phyloP scores from a whole-genome alignment of 2,888 invertebrate species.

The Polietes domitor region DNA sequence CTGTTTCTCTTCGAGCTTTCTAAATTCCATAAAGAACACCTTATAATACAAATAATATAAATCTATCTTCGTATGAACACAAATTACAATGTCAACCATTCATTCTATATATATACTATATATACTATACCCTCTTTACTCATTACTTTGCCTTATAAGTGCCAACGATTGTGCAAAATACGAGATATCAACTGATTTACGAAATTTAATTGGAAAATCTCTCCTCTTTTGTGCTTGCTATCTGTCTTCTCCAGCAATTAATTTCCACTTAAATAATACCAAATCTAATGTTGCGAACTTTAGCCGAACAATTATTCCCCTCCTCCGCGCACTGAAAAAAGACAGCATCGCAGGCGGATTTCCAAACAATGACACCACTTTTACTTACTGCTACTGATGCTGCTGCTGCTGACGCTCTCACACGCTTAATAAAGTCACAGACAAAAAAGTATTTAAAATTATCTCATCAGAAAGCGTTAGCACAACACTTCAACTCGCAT shows the following conservation, averaged over 20 bases:
- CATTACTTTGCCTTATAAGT: too few relatives aligned
- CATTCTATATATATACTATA: too few relatives aligned
- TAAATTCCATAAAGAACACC: too few relatives aligned
- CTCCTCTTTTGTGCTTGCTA: conserved; percentile 9
- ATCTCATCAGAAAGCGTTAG: conserved; percentile 44
- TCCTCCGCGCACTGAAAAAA: neutral
- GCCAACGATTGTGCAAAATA: neutral
- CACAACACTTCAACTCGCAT: conserved; percentile 14
- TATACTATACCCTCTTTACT: too few relatives aligned
- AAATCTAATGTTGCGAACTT: conserved; percentile 34
- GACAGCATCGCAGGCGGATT: neutral
- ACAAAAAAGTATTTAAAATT: conserved; percentile 57
- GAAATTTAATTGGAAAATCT: conserved; percentile 32
- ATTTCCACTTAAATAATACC: conserved; percentile 50
- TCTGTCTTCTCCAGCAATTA: conserved; percentile 45
- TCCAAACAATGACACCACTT: conserved; percentile 24
- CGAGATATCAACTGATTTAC: neutral
- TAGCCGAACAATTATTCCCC: conserved; percentile 21
- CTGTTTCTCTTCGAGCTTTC: too few relatives aligned
- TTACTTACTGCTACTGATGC: neutral
- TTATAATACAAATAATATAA: too few relatives aligned
- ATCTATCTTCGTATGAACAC: too few relatives aligned
- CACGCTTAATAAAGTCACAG: conserved; percentile 48
- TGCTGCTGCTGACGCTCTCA: conserved; percentile 3
- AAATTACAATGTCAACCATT: too few relatives aligned